These are phyloP conservation scores for Drosophila repleta DNA, from an alignment of 1,140 invertebrate genomes.

Conservation along the genomic window DNA sequence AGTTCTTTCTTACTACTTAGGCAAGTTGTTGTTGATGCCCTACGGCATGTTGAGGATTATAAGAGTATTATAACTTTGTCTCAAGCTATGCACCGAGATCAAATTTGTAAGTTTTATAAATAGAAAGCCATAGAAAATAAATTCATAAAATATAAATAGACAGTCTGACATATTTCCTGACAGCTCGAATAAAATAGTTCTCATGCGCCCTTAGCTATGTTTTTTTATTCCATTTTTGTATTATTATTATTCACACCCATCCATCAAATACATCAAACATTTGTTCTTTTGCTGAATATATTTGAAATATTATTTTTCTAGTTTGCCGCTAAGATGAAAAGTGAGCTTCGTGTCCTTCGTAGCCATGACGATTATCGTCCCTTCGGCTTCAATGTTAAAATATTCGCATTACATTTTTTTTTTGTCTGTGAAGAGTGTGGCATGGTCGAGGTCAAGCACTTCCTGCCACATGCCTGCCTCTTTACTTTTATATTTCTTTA, in stretches of 20 bases:
- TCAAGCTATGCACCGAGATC: constrained; percentile 36
- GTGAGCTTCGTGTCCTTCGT: background rate
- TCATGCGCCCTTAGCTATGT: too few relatives aligned
- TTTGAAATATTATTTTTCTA: too few relatives aligned
- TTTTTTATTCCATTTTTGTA: too few relatives aligned
- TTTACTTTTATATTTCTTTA: constrained; percentile 19
- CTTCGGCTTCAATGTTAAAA: constrained; percentile 18
- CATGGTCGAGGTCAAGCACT: constrained; percentile 71
- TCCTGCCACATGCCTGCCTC: constrained; percentile 43
- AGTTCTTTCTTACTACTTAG: constrained; percentile 62
- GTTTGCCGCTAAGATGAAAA: too few relatives aligned
- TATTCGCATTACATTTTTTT: constrained; percentile 44
- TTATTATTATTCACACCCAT: too few relatives aligned
- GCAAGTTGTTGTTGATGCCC: constrained; percentile 54
- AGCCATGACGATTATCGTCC: background rate
- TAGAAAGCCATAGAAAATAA: background rate
- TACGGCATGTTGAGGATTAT: constrained; percentile 38
- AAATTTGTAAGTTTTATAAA: background rate
- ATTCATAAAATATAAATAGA: background rate
- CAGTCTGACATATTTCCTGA: too few relatives aligned
- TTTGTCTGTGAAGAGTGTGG: constrained; percentile 50
- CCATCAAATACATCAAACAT: too few relatives aligned
- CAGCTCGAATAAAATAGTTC: too few relatives aligned
- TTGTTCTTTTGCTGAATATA: too few relatives aligned
- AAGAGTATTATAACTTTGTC: constrained; percentile 73